phyloP scores from a whole-genome alignment of 2,113 vertebrate genomes.

The Macroglossus sobrinus region DNA sequence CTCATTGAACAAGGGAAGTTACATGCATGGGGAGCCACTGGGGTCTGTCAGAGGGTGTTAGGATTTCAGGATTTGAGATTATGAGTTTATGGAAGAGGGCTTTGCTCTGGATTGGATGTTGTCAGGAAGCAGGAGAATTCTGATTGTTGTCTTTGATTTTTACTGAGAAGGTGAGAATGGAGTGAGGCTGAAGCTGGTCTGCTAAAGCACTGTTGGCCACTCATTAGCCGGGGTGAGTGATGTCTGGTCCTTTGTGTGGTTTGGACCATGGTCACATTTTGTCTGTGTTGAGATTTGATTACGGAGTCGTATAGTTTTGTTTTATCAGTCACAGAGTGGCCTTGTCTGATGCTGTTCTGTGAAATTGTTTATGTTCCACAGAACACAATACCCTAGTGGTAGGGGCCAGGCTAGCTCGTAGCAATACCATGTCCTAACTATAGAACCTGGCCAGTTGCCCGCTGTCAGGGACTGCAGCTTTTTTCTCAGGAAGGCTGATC shows the following conservation, averaged over 20 bases:
- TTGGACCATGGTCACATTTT: neutral
- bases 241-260: neutral
- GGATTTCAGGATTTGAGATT: neutral
- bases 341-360: neutral
- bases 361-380: neutral
- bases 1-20: neutral
- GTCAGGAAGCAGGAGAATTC: neutral
- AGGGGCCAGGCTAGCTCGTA: fast-evolving
- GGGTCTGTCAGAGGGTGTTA: neutral
- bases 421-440: neutral
- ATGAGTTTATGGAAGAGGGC: neutral
- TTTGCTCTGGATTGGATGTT: neutral
- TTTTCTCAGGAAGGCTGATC: neutral
- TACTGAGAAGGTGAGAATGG: neutral
- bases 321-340: neutral
- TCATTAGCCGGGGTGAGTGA: neutral
- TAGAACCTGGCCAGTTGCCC: neutral
- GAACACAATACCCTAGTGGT: fast-evolving
- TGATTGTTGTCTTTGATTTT: neutral
- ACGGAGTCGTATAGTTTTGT: neutral
- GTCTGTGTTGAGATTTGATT: neutral
- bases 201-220: neutral
- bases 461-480: neutral
- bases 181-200: neutral
- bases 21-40: fast-evolving